These are phyloP conservation scores for Setipinna tenuifilis DNA, from an alignment of 2,797 vertebrate genomes.

Conservation along the genomic window DNA sequence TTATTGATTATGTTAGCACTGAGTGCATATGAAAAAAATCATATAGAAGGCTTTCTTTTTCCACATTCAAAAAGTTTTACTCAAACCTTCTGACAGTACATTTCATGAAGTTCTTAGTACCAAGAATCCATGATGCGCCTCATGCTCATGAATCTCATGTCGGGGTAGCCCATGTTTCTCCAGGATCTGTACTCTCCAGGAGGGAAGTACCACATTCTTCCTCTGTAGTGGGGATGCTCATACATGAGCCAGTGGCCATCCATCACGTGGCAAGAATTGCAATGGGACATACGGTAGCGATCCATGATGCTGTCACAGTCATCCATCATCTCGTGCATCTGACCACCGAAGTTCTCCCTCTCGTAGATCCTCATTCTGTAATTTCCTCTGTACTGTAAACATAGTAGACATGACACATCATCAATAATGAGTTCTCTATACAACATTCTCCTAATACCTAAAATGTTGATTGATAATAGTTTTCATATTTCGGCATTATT, in stretches of 20 bases:
- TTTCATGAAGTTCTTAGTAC: slow-evolving; percentile 4
- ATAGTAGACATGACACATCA: too few species aligned
- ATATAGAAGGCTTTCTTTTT: too few species aligned
- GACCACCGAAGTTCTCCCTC: slow-evolving; percentile 41
- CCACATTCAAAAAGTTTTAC: background rate
- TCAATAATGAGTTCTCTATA: too few species aligned
- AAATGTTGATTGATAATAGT: background rate
- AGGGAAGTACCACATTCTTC: slow-evolving; percentile 52
- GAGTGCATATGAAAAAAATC: too few species aligned
- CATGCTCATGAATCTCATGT: slow-evolving; percentile 56
- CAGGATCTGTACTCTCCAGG: slow-evolving; percentile 57
- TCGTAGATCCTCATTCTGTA: slow-evolving; percentile 45
- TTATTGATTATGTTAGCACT: too few species aligned
- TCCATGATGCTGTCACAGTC: slow-evolving; percentile 46
- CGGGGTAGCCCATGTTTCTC: slow-evolving; percentile 41
- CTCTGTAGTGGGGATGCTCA: slow-evolving; percentile 53
- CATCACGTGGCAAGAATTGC: slow-evolving; percentile 44
- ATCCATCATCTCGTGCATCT: slow-evolving; percentile 47
- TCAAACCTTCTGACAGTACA: too few species aligned
- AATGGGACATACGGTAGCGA: slow-evolving; percentile 40
- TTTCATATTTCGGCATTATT: background rate
- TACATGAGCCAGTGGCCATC: slow-evolving; percentile 40
- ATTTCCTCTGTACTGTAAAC: slow-evolving; percentile 27
- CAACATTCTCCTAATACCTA: too few species aligned
- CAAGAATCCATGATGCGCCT: slow-evolving; percentile 27